These are phyloP conservation scores for Chaetodon trifascialis DNA, from an alignment of 2,113 vertebrate genomes.

Conservation along the genomic window DNA sequence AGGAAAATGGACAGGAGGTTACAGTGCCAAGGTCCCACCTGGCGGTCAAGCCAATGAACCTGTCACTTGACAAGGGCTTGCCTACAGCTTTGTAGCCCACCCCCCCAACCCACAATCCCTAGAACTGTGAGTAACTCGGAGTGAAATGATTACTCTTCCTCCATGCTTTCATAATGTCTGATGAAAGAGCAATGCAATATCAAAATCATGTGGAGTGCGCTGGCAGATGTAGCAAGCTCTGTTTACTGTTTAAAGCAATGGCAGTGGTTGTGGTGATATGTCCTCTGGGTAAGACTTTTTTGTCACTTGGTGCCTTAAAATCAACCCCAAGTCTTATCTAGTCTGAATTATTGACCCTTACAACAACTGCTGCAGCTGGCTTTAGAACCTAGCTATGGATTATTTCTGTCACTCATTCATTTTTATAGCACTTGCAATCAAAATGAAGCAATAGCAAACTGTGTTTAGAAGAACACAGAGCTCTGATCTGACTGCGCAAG, in stretches of 20 bases:
- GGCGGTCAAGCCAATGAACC: constrained; percentile 52
- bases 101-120: not conserved
- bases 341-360: constrained; percentile 54
- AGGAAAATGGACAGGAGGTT: constrained; percentile 34
- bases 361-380: constrained; percentile 31
- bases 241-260: constrained; percentile 42
- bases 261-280: constrained; percentile 17
- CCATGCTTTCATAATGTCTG: constrained; percentile 36
- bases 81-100: not conserved
- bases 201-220: not conserved
- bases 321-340: constrained; percentile 42
- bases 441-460: constrained; percentile 25
- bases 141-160: constrained; percentile 27
- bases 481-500: not conserved
- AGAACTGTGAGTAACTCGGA: constrained; percentile 6
- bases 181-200: constrained; percentile 48
- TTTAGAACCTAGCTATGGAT: constrained; percentile 20
- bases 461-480: constrained; percentile 25
- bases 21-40: constrained; percentile 7
- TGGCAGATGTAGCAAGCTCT: constrained; percentile 9
- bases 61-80: constrained; percentile 30
- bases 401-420: constrained; percentile 44
- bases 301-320: constrained; percentile 32
- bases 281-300: constrained; percentile 36
- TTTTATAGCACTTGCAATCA: constrained; percentile 51